Evolutionary conservation across 2,797 vertebrate species (phyloP).

Genomic region (Phrynocephalus forsythii): DNA sequence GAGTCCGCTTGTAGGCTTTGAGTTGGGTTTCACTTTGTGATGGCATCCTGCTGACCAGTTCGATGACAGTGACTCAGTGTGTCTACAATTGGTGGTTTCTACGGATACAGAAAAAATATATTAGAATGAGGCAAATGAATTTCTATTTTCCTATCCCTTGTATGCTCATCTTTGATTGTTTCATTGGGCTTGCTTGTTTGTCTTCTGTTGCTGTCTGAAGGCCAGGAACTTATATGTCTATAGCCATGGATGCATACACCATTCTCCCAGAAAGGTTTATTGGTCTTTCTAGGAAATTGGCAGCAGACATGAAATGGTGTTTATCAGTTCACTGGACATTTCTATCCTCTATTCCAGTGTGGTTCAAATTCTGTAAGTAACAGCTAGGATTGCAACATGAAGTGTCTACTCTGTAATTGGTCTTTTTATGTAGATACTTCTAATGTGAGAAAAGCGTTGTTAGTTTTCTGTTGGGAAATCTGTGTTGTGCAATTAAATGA

Average conservation of each 20-base stretch:
- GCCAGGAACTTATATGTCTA: neutral
- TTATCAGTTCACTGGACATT: constrained; percentile 55
- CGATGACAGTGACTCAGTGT: neutral
- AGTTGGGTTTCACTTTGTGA: neutral
- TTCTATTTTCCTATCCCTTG: neutral
- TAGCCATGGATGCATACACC: neutral
- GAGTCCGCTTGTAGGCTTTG: too few species aligned
- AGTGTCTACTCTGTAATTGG: constrained; percentile 33
- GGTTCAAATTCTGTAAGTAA: constrained; percentile 48
- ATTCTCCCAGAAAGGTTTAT: constrained; percentile 36
- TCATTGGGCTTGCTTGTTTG: neutral
- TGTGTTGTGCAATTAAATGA: neutral
- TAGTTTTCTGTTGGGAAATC: neutral
- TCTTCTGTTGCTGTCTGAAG: neutral
- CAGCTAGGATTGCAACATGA: constrained; percentile 26
- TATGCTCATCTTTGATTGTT: too few species aligned
- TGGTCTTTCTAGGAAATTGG: constrained; percentile 49
- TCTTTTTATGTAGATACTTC: neutral
- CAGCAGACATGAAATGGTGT: constrained; percentile 52
- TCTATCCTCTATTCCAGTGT: constrained; percentile 43
- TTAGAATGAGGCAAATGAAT: neutral
- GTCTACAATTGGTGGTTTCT: neutral
- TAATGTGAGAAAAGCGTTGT: constrained; percentile 11
- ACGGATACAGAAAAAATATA: neutral
- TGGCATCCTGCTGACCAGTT: neutral